Evolutionary conservation across 1,140 invertebrate genomes (phyloP), one percentile per base, ranked within the genome.

Genomic region (Cydia fagiglandana): DNA sequence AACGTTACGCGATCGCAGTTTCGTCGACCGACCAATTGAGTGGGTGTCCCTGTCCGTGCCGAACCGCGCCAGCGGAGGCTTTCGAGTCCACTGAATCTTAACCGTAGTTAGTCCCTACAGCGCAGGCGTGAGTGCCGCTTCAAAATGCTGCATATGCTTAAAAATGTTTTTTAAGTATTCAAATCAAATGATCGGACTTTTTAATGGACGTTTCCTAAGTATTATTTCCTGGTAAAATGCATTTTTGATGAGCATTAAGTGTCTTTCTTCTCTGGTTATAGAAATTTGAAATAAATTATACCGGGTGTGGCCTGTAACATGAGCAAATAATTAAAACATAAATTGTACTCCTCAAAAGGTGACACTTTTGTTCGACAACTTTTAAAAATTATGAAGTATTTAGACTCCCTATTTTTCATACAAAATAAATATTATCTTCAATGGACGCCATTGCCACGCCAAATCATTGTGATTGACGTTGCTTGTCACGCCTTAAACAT

Each of bases 81-180:
- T 20, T 0, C 15, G n/a, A 41, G 66, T 38, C 66, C n/a, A 70
- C 66, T 70, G 66, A 70, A 70, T 70, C 66, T 70, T 70, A 70
- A 38, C 38, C 66, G 66, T 12, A 0, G 66, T 41, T 17, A 17
- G 34, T 10, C n/a, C 15, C 7, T 7, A 38, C 6, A 34, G 66
- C 66, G 66, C 66, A 70, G 66, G 66, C 66, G 66, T 41, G 5
- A 70, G 5, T 38, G 15, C 66, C 38, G 66, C 66, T 41, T 70
- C 34, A 70, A 70, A 70, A 70, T 70, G 66, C 66, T 70, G 66
- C 66, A 70, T 70, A 70, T 70, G 66, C 38, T 38, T 17, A 38
- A 34, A 38, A 38, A 70, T 38, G 9, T 70, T 34, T 41, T 41
- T 41, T 38, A 45, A 70, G 66, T 17, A 70, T 70, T 70, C 38